Base-by-base conservation (phyloP, 2,113 vertebrate genomes). In the Abramis brama region DNA sequence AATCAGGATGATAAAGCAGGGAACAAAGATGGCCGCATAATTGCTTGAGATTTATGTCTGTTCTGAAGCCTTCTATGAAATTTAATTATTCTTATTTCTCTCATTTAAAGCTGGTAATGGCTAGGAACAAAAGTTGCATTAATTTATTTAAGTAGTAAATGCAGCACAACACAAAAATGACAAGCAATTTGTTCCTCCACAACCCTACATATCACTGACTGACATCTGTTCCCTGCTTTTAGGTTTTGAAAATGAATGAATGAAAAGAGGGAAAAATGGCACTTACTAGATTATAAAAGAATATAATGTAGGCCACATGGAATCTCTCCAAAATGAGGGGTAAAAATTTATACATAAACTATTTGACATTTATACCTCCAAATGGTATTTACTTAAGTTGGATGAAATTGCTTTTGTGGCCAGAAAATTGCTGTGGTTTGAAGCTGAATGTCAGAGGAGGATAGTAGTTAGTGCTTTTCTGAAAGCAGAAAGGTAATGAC, bases 361-460 rank as follows among this genome's bases (percentile, higher is more conserved):
- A 77, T 89, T 89, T 89, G 86, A 77, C 88, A 86, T 86, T 87
- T 87, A 84, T 83, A 79, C 87, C 85, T 84, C 25, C 50, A 62
- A 62, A 47, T 79, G 81, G 57, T 76, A 79, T 81, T 79, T 84
- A 84, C 57, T 57, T 79, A 62, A 85, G 68, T 57, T 87, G 84
- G 60, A 86, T 75, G 77, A 85, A 76, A 86, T 76, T 78, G 78
- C 79, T 85, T 87, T 89, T 87, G 85, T 85, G 88, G 82, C 70
- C 77, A 85, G 82, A 77, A 86, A 89, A 86, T 82, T 86, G 77
- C 71, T 77, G 70, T 60, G 59, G 33, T 85, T 86, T 76, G 79
- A 81, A 78, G 79, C 75, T 50, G 79, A 87, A 87, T 87, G 78
- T 85, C 78, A 87, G 81, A 89, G 39, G 43, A 84, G 57, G 68